A percentile compares a stretch with the other conserved stretches of the same genome.
These are phyloP conservation scores for Megaptera novaeangliae DNA, from an alignment of 2,113 vertebrate genomes.

Conservation along the genomic window DNA sequence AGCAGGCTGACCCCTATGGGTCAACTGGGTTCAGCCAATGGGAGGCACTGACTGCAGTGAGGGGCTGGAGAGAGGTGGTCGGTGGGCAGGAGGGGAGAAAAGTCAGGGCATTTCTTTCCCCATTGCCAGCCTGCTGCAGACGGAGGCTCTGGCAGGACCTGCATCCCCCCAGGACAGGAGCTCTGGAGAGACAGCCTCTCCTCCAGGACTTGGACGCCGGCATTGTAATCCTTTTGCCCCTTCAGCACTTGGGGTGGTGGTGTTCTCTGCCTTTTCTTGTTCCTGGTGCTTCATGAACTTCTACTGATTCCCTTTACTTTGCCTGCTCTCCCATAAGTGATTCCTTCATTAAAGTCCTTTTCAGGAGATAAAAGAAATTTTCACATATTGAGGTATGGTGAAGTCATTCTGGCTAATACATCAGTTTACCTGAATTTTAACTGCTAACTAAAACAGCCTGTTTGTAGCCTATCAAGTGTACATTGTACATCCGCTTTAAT, in stretches of 20 bases:
- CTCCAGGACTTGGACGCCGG: accelerated
- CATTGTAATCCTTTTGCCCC: accelerated
- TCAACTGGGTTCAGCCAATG: background rate
- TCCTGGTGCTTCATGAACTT: background rate
- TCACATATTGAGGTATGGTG: background rate
- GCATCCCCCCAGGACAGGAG: too few species aligned
- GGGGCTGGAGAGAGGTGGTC: background rate
- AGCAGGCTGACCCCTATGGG: background rate
- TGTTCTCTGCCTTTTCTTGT: background rate
- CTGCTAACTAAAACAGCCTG: background rate
- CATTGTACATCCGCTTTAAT: background rate
- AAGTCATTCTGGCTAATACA: background rate
- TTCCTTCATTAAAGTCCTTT: background rate
- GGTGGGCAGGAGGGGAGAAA: background rate
- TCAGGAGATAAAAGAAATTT: background rate
- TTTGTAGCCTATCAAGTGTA: too few species aligned
- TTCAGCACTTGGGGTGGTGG: background rate
- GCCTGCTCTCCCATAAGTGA: background rate
- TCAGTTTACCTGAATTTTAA: background rate
- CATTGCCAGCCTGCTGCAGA: background rate
- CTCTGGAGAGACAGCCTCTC: background rate
- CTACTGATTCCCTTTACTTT: background rate
- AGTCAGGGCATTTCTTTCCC: background rate
- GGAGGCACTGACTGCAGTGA: background rate
- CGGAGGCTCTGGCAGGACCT: accelerated